A percentile compares a stretch with the other conserved stretches of the same genome.
phyloP scores from a whole-genome alignment of 2,113 vertebrate genomes.

The Oreochromis spilurus region DNA sequence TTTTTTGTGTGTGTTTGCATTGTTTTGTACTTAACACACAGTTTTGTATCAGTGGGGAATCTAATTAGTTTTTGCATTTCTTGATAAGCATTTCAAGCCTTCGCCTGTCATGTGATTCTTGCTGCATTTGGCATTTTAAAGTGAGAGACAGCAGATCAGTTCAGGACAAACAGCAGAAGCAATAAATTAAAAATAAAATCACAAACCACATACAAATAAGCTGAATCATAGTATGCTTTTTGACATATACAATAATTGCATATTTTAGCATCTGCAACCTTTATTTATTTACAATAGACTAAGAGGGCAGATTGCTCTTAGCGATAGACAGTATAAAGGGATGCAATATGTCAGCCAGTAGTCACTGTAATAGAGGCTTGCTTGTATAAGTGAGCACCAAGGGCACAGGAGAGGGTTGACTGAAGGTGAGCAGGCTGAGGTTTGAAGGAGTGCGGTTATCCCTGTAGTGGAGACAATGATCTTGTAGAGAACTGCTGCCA shows the following conservation, averaged over 20 bases:
- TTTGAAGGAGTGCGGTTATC: background rate
- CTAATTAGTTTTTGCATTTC: background rate
- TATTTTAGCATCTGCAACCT: conserved; percentile 1
- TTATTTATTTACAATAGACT: background rate
- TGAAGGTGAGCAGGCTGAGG: background rate
- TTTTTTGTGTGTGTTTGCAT: background rate
- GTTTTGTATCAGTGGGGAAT: background rate
- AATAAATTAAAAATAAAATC: background rate
- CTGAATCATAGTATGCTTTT: background rate
- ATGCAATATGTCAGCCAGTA: background rate
- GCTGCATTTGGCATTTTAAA: background rate
- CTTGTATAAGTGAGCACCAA: background rate
- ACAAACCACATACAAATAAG: background rate
- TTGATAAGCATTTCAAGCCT: background rate
- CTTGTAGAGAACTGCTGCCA: background rate
- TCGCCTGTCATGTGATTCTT: background rate
- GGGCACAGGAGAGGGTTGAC: background rate
- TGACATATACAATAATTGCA: background rate
- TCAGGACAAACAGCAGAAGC: background rate
- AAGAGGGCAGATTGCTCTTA: background rate
- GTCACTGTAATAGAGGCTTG: background rate
- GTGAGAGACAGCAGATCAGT: background rate
- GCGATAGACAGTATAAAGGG: background rate
- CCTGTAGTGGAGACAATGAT: background rate
- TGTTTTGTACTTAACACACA: background rate